Base-by-base conservation (phyloP, 2,888 invertebrate genomes). In the Ceramica pisi region DNA sequence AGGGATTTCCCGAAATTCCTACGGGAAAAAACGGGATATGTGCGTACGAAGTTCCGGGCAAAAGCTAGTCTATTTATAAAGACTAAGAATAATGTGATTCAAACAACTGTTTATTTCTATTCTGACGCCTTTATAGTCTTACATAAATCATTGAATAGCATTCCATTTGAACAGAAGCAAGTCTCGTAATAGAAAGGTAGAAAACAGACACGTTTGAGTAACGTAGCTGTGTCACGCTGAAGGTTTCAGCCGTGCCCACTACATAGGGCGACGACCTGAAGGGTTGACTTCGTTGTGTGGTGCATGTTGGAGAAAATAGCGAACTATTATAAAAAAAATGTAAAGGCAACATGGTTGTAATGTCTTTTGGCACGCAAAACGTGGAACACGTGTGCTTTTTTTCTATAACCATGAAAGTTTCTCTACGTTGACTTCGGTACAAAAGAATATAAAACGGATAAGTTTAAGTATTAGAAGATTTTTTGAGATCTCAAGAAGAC, bases 191-290 rank as follows among this genome's bases (percentile, higher is more conserved):
- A 75, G 57, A 62, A 70, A 65, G 65, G 35, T 56, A 63, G 68
- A 69, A 71, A 80, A 84, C 77, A 82, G 84, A 83, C 81, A 76
- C 75, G 78, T 78, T 76, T 71, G 74, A 82, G 84, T 89, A 86
- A 89, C 85, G 81, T 81, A 71, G 86, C 78, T 57, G 81, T 89
- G 92, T 90, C 91, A 90, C 89, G 89, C 90, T 92, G 92, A 91
- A 93, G 91, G 92, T 91, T 92, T 93, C 93, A 94, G 94, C 86
- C 93, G 91, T 88, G 92, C 92, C 94, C 94, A 93, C 94, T 95
- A 81, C 90, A 91, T 71, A 87, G 94, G 91, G 84, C 94, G 91
- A 88, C 91, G 93, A 95, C 94, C 95, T 89, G 86, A 88, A 89
- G 92, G 92, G 92, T 90, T 89, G 88, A 86, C 87, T 86, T 72